Evolutionary conservation across 2,888 invertebrate species (phyloP), one percentile per base, ranked within the genome.

Genomic region (Lypha dubia): DNA sequence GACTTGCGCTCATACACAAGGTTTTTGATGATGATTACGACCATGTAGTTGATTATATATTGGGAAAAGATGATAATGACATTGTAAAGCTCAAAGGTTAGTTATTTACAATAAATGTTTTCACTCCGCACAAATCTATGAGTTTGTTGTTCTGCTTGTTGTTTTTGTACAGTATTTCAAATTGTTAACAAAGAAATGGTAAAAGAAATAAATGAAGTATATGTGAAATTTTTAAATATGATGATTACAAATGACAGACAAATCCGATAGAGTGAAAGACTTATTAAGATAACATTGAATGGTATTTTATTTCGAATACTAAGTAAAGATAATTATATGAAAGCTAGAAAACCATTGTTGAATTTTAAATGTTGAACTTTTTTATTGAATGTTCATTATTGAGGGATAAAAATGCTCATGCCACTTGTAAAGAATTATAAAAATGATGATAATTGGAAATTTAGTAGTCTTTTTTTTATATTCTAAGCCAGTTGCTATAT

Each of bases 301-400:
- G 17, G 35, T 11, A 6, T 22, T n/a, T 22, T 22, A 38, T 44
- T 9, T 17, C 15, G 20, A 56, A 13, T 22, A 46, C 58, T 46
- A 22, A 17, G n/a, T 17, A 3, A 0, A 17, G 58, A 22, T 15
- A 49, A 35, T 15, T 32, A 53, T 8, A 17, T 28, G 17, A 44
- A 44, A 22, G n/a, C 1, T n/a, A 3, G 17, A 62, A 15, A 4
- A 46, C 6, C 35, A 20, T 17, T 44, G 53, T 67, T 22, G 0
- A 67, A 49, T 38, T 68, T 60, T 51, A 15, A 51, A 46, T 76
- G 13, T 11, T 38, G 0, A 67, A 58, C 38, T 77, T 51, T 28
- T n/a, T 60, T 17, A 60, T 65, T 75, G n/a, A 41, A 4, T 56
- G 22, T 22, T 65, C 11, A 75, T 49, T 68, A 60, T 67, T 65